Evolutionary conservation across 2,113 vertebrate species (phyloP), one percentile per base, ranked within the genome.

Genomic region (Peromyscus leucopus): DNA sequence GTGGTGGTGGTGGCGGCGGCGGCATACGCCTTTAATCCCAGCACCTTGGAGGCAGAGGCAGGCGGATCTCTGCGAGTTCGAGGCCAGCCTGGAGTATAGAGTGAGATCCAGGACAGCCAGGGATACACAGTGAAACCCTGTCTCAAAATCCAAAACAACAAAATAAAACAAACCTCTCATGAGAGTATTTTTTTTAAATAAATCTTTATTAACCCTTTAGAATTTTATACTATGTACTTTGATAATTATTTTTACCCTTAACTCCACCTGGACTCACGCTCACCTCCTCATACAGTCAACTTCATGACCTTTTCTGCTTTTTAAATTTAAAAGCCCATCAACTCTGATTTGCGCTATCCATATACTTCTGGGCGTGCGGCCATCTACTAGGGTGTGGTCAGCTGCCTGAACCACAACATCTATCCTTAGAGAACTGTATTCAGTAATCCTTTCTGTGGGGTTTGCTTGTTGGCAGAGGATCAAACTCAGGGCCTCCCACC

Each of bases 1-100:
- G n/a, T 0, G 0, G 72, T 24, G 72, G n/a, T 24, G 21, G n/a
- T 4, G 72, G n/a, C 0, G 0, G n/a, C 24, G 72, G 39, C 12
- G n/a, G n/a, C 10, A 0, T n/a, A 2, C 0, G 5, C 72, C 72
- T 75, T 75, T 75, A 75, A 42, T 24, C 72, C 39, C 72, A 75
- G 72, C 72, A 42, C 21, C 42, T 42, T 42, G 42, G 39, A 75
- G 39, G 36, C n/a, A 42, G n/a, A 74, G 71, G 71, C 71, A 10
- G 19, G 39, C 4, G 9, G 72, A 24, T 42, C 17, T 75, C 72
- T 75, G 36, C 39, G 21, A 24, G n/a, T 75, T 75, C 0, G 1
- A 42, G n/a, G 0, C 0, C 9, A 75, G 72, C 72, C 2, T 75
- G 21, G 72, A 24, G 19, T 74, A 74, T 12, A 74, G 72, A 74